Percentiles rank a stretch among this genome's conserved stretches.
Conservation (phyloP, 2,888 invertebrate genomes). For the Sycophila texana region DNA sequence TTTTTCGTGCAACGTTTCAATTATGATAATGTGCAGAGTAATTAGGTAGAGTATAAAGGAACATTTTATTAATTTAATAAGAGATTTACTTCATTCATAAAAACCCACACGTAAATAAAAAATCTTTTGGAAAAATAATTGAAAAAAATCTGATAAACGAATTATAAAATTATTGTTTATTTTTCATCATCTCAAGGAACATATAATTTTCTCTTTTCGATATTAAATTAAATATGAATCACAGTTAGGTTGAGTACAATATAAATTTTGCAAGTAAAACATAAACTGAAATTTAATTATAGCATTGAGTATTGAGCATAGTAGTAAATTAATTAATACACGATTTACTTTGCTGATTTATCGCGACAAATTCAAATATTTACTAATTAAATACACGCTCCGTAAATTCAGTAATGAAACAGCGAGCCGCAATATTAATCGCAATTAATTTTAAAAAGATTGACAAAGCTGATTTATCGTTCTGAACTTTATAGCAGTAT, state of each 20-base stretch:
- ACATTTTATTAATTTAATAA: too few species aligned
- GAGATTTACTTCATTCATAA: too few species aligned
- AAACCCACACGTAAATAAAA: background rate
- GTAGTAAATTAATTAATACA: conserved; percentile 31
- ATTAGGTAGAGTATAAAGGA: too few species aligned
- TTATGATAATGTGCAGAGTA: too few species aligned
- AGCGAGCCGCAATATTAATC: conserved; percentile 17
- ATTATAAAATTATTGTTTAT: background rate
- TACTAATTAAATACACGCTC: background rate
- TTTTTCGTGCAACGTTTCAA: too few species aligned
- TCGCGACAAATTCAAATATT: conserved; percentile 35
- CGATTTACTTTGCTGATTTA: conserved; percentile 36
- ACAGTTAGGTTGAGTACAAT: background rate
- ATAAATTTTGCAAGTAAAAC: conserved; percentile 28
- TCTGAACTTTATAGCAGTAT: too few species aligned
- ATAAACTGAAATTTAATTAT: conserved; percentile 25
- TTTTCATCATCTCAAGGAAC: too few species aligned
- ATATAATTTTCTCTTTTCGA: background rate
- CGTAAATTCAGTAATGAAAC: conserved; percentile 19
- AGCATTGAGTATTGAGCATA: conserved; percentile 16
- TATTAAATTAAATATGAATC: conserved; percentile 1
- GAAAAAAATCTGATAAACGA: background rate
- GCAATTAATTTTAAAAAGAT: conserved; percentile 14
- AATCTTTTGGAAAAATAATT: background rate
- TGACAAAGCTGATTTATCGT: conserved; percentile 11